Conservation (phyloP, 1,140 invertebrate species). For the Maconellicoccus hirsutus region DNA sequence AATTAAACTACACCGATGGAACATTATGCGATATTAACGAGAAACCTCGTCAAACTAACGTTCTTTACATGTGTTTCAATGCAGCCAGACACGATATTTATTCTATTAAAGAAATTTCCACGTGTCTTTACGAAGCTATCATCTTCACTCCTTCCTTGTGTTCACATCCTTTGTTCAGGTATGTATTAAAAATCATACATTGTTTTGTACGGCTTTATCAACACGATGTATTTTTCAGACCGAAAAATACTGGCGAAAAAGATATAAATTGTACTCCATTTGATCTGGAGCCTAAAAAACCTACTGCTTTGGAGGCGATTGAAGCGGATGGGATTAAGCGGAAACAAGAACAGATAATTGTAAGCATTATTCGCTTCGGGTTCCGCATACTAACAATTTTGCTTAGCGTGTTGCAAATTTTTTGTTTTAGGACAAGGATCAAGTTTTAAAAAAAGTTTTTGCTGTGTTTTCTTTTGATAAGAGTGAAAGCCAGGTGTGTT, state of each 20-base stretch:
- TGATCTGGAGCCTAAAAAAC: slow-evolving; percentile 52
- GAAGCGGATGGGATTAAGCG: slow-evolving; percentile 60
- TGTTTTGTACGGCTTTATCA: no score
- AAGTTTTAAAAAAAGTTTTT: slow-evolving; percentile 45
- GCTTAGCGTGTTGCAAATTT: neutral
- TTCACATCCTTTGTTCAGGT: slow-evolving; percentile 76
- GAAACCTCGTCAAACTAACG: slow-evolving; percentile 63
- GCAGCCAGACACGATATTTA: slow-evolving; percentile 84
- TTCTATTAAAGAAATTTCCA: slow-evolving; percentile 82
- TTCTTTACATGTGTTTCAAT: slow-evolving; percentile 73
- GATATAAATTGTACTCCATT: slow-evolving; percentile 67
- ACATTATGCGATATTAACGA: slow-evolving; percentile 83
- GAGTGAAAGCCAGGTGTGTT: slow-evolving; percentile 48
- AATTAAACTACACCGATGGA: slow-evolving; percentile 63
- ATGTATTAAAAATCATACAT: no score
- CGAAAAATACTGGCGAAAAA: slow-evolving; percentile 65
- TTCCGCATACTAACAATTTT: neutral
- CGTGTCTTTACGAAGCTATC: slow-evolving; percentile 87
- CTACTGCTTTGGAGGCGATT: slow-evolving; percentile 54
- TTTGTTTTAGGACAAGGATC: slow-evolving; percentile 48
- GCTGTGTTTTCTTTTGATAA: slow-evolving; percentile 53
- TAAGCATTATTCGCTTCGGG: slow-evolving; percentile 30
- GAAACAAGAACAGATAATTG: slow-evolving; percentile 44
- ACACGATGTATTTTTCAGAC: slow-evolving; percentile 40
- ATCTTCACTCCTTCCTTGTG: slow-evolving; percentile 77